Evolutionary conservation across 2,888 invertebrate genomes (phyloP).

Genomic region (Tachina lurida): DNA sequence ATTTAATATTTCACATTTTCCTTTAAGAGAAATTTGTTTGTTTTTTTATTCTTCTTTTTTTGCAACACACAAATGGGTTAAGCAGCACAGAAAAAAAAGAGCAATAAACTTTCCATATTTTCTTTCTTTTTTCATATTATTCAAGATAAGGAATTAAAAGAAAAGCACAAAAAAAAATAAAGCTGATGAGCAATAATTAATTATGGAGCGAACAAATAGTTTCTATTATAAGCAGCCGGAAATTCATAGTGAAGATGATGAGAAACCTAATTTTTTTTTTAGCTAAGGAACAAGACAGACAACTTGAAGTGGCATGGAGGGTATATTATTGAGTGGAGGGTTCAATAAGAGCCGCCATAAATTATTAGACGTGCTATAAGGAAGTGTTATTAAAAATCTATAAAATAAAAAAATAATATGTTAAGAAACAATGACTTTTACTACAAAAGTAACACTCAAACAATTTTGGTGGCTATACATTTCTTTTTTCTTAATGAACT

Average conservation of each 20-base stretch:
- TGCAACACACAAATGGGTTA: constrained; percentile 40
- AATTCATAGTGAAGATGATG: constrained; percentile 18
- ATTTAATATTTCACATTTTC: constrained; percentile 38
- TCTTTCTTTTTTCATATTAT: not conserved
- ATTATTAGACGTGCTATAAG: not conserved
- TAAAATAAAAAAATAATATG: too few relatives aligned
- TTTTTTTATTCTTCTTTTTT: not conserved
- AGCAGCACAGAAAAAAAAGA: constrained; percentile 30
- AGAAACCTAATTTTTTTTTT: constrained; percentile 21
- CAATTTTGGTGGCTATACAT: too few relatives aligned
- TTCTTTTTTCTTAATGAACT: too few relatives aligned
- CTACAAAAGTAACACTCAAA: too few relatives aligned
- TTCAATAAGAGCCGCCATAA: constrained; percentile 5
- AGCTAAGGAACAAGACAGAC: constrained; percentile 28
- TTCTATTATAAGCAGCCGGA: constrained; percentile 45
- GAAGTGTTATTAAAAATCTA: not conserved
- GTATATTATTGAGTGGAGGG: not conserved
- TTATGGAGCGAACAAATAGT: constrained; percentile 39
- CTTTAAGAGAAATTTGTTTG: constrained; percentile 21
- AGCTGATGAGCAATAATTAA: constrained; percentile 60
- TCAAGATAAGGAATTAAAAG: constrained; percentile 21
- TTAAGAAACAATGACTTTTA: not conserved
- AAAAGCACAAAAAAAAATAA: constrained; percentile 1
- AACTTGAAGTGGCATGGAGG: not conserved
- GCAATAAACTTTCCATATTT: constrained; percentile 40